Evolutionary conservation across 2,113 vertebrate genomes (phyloP).

Genomic region (Atherinomorus stipes): DNA sequence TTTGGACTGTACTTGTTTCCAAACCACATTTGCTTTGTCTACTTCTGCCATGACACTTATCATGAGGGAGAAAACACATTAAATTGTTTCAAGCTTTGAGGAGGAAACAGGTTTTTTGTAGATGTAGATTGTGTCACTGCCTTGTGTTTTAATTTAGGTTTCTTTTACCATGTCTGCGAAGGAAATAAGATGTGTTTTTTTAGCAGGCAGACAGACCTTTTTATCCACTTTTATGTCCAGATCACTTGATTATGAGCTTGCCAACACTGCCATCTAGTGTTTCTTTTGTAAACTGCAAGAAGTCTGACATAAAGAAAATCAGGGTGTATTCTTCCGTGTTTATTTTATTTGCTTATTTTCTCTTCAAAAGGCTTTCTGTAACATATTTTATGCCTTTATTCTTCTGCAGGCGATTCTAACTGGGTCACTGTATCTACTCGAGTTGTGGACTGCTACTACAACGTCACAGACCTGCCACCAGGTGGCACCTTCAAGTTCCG

Average conservation of each 20-base stretch:
- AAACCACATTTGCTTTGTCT: not conserved
- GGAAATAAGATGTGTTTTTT: too few species aligned
- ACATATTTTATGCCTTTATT: not conserved
- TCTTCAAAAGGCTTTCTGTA: not conserved
- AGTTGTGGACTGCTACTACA: slow-evolving; percentile 93
- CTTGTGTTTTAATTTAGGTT: slow-evolving; percentile 21
- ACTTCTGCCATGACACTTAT: not conserved
- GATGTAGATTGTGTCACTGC: not conserved
- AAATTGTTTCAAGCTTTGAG: not conserved
- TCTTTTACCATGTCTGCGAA: not conserved
- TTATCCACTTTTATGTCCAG: not conserved
- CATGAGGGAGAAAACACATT: not conserved
- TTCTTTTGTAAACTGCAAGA: not conserved
- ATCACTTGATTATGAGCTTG: not conserved
- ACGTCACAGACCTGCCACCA: slow-evolving; percentile 87
- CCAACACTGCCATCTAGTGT: slow-evolving; percentile 49
- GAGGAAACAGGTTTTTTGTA: too few species aligned
- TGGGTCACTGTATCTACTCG: slow-evolving; percentile 88
- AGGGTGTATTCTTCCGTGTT: not conserved
- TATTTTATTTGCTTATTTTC: not conserved
- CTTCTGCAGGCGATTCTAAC: slow-evolving; percentile 83
- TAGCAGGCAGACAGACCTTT: too few species aligned
- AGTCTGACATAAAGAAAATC: not conserved
- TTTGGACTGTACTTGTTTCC: not conserved
- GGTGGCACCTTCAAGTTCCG: slow-evolving; percentile 84